phyloP scores from a whole-genome alignment of 1,140 invertebrate genomes.

The Hylaeus volcanicus region DNA sequence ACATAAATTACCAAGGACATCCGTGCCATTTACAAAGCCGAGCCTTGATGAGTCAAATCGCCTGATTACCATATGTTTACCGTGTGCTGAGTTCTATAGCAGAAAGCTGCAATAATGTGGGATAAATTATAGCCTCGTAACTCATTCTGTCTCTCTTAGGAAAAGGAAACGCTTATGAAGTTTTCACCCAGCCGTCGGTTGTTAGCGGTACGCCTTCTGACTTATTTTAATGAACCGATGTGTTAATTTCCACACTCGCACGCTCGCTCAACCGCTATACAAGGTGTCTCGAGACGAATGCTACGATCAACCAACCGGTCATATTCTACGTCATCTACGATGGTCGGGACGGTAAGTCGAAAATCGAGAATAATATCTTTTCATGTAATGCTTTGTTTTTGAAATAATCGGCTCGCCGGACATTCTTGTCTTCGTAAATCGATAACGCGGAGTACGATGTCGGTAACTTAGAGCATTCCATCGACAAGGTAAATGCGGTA shows the following conservation, averaged over 20 bases:
- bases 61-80: constrained; percentile 69
- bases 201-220: constrained; percentile 6
- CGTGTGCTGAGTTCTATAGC: constrained; percentile 46
- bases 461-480: too few species aligned
- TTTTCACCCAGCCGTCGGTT: constrained; percentile 21
- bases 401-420: too few species aligned
- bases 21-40: constrained; percentile 70
- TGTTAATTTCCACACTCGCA: constrained; percentile 17
- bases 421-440: too few species aligned
- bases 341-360: too few species aligned
- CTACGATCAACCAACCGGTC: too few species aligned
- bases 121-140: constrained; percentile 64
- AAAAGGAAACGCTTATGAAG: constrained; percentile 48
- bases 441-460: too few species aligned
- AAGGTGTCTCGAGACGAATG: too few species aligned
- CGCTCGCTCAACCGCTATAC: background rate
- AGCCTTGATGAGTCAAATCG: constrained; percentile 70
- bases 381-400: too few species aligned
- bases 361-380: too few species aligned
- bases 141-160: constrained; percentile 35
- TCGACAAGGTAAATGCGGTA: too few species aligned
- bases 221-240: constrained; percentile 21
- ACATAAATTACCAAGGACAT: constrained; percentile 69
- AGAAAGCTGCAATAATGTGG: constrained; percentile 36
- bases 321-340: too few species aligned